Evolutionary conservation across 30 jellyfish, hydroid and myxozoan genomes (phyloP), one percentile per base, ranked within the genome.

Genomic region (Phacellophora camtschatica): DNA sequence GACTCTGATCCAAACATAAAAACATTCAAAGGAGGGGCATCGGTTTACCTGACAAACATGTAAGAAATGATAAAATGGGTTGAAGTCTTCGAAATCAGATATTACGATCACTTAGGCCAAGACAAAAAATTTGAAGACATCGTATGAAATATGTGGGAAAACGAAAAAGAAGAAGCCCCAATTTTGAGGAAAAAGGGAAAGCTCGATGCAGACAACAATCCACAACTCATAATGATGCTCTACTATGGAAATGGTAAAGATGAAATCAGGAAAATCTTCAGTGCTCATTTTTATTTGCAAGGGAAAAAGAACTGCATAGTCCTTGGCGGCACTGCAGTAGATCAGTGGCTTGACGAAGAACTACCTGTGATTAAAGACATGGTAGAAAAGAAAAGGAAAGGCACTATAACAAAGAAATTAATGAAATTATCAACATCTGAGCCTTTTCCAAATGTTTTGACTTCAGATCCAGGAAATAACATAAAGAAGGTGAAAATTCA

Each of bases 51-150:
- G 71, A 5, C 71, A 56, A 56, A 25, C 25, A 56, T 35, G 25
- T 35, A 56, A 32, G 71, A 56, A 56, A 56, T 56, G 71, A 48
- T 5, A 58, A 20, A 58, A 22, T 58, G 73, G 73, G 25, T 58
- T 43, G 29, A 20, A 43, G 73, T 34, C 48, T 58, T 58, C 29
- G 73, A 58, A 4, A 58, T 22, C 25, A 43, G 73, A 58, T 58
- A 58, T 34, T 58, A 58, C 45, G 73, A 58, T 58, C 73, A 58
- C 4, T 58, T 58, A 58, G 73, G 73, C 45, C 73, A 58, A 58
- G 45, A 7, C 4, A 15, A 43, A 5, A 48, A 58, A 20, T 58
- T 22, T 30, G 73, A 58, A 23, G 29, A 58, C 73, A 43, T 58
- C 1, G 48, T 58, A 22, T 43, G 25, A 23, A 43, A 58, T n/a